Percentiles rank a stretch among this genome's conserved stretches.
These are phyloP conservation scores for Parus major DNA, from an alignment of 2,113 vertebrate species.

Conservation along the genomic window DNA sequence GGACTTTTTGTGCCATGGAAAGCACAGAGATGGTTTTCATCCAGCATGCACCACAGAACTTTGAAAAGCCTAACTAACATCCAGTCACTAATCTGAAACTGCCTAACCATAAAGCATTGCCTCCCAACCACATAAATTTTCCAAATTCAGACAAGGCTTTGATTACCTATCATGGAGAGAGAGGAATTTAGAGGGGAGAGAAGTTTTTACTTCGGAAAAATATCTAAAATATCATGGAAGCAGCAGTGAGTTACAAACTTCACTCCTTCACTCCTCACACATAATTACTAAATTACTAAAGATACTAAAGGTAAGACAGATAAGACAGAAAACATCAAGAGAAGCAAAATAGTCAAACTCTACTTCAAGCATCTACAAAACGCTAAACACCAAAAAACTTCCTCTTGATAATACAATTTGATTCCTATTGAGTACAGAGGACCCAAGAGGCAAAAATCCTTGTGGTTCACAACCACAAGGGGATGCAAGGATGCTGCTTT, in stretches of 20 bases:
- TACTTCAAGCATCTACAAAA: background rate
- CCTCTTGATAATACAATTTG: background rate
- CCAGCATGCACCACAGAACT: background rate
- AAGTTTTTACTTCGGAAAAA: background rate
- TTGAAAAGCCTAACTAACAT: background rate
- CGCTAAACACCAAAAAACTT: background rate
- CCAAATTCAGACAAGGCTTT: background rate
- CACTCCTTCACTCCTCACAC: background rate
- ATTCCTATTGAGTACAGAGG: background rate
- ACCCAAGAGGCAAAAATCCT: background rate
- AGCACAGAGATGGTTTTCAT: background rate
- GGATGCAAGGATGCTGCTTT: background rate
- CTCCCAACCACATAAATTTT: background rate
- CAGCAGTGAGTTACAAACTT: background rate
- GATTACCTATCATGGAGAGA: background rate
- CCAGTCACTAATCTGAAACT: background rate
- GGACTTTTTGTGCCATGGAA: rapidly evolving
- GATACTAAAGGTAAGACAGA: no score
- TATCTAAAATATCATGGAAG: background rate
- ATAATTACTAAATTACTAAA: background rate
- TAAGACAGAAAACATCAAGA: background rate
- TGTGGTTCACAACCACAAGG: background rate
- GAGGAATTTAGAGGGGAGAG: background rate
- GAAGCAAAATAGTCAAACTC: background rate
- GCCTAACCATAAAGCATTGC: background rate